A percentile compares a stretch with the other conserved stretches of the same genome.
phyloP scores from a whole-genome alignment of 2,113 vertebrate species.

The Acrocephalus arundinaceus region DNA sequence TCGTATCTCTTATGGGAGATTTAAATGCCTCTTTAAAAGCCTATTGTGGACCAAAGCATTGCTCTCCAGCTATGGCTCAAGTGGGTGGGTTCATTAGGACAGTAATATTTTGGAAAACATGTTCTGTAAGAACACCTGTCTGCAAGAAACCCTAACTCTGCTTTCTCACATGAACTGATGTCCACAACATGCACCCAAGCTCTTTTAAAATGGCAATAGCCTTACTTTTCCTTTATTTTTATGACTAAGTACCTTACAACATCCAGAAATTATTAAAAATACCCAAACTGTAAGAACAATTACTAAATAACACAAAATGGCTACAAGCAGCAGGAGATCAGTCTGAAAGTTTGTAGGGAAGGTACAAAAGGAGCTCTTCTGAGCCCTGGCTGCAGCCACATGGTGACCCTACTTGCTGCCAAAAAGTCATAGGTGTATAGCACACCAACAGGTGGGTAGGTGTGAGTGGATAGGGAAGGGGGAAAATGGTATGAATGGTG shows the following conservation, averaged over 20 bases:
- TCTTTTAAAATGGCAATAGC: not conserved
- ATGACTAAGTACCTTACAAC: not conserved
- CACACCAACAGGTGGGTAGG: not conserved
- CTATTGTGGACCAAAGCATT: not conserved
- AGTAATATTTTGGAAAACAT: not conserved
- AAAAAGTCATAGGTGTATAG: not conserved
- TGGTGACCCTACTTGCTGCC: not conserved
- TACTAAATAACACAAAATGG: not conserved
- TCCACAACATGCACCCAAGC: rapidly evolving
- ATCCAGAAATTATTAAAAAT: not conserved
- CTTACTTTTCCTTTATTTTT: not conserved
- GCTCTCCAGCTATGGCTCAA: not conserved
- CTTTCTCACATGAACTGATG: not conserved
- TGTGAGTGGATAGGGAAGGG: too few relatives aligned
- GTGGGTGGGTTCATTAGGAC: not conserved
- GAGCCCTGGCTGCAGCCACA: not conserved
- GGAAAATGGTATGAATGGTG: not conserved
- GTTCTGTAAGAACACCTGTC: not conserved
- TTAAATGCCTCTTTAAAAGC: not conserved
- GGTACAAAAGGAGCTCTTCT: not conserved
- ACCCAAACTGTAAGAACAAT: not conserved
- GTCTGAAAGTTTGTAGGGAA: not conserved
- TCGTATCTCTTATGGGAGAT: rapidly evolving
- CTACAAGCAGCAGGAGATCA: not conserved
- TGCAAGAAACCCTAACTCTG: not conserved